Conservation (phyloP, 2,113 vertebrate genomes). For the Python bivittatus region DNA sequence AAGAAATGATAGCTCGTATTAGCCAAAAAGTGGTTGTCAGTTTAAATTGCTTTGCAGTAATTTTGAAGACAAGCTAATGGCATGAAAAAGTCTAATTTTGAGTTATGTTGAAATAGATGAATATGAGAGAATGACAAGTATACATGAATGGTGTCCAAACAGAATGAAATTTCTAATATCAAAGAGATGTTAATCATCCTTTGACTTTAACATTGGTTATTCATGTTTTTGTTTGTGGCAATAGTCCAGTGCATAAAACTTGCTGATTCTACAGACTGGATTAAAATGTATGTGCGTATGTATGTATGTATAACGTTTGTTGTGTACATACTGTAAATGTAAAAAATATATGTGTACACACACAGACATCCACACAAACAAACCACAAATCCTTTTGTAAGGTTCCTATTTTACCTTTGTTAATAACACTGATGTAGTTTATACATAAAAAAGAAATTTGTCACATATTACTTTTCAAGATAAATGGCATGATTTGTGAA, state of each 20-base stretch:
- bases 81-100: constrained; percentile 16
- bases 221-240: not conserved
- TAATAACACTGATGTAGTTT: not conserved
- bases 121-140: constrained; percentile 19
- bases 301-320: too few relatives aligned
- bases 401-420: not conserved
- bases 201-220: constrained; percentile 7
- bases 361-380: too few relatives aligned
- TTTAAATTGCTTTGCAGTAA: constrained; percentile 28
- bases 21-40: constrained; percentile 1
- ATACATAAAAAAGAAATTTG: not conserved
- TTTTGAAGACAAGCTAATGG: constrained; percentile 28
- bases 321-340: not conserved
- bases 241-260: not conserved
- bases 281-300: too few relatives aligned
- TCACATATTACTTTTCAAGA: not conserved
- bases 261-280: too few relatives aligned
- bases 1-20: constrained; percentile 18
- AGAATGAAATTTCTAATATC: constrained; percentile 22
- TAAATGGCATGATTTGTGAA: not conserved
- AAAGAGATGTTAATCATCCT: constrained; percentile 5
- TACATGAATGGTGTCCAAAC: not conserved
- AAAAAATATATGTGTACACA: too few relatives aligned
- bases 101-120: constrained; percentile 22
- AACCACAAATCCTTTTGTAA: not conserved